These are phyloP conservation scores for Papilio machaon DNA, from an alignment of 1,140 invertebrate genomes.

Conservation along the genomic window DNA sequence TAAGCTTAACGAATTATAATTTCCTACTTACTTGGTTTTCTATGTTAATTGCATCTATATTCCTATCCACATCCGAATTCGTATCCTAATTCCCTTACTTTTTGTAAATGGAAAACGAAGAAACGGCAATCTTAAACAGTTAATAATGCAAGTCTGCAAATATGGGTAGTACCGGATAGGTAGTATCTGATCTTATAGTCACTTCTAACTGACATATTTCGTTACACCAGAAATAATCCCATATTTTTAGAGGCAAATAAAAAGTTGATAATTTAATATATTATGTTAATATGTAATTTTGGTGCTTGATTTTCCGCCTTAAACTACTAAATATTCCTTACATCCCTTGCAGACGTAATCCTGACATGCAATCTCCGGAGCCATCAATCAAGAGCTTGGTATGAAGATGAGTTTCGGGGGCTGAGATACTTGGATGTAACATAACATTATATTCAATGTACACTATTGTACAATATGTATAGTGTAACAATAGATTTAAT, in stretches of 20 bases:
- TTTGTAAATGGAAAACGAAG: too few relatives aligned
- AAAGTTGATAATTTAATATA: neutral
- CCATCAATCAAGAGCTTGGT: slow-evolving; percentile 68
- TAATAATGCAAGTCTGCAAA: too few relatives aligned
- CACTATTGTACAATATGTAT: neutral
- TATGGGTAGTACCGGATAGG: too few relatives aligned
- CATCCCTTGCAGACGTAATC: slow-evolving; percentile 76
- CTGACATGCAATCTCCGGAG: slow-evolving; percentile 78
- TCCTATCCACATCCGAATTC: too few relatives aligned
- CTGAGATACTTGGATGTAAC: neutral
- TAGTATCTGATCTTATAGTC: too few relatives aligned
- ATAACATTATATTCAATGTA: neutral
- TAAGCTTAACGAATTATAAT: neutral
- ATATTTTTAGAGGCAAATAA: too few relatives aligned
- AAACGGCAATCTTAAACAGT: too few relatives aligned
- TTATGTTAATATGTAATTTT: slow-evolving; percentile 38
- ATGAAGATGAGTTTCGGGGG: slow-evolving; percentile 29
- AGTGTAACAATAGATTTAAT: neutral
- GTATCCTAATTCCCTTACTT: too few relatives aligned
- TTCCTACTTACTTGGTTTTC: neutral
- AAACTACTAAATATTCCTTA: slow-evolving; percentile 75
- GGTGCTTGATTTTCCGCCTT: slow-evolving; percentile 61
- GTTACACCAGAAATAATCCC: too few relatives aligned
- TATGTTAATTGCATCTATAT: neutral
- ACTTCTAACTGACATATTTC: too few relatives aligned